Evolutionary conservation across 2,888 invertebrate species (phyloP).

Genomic region (Drosophila neutralis): DNA sequence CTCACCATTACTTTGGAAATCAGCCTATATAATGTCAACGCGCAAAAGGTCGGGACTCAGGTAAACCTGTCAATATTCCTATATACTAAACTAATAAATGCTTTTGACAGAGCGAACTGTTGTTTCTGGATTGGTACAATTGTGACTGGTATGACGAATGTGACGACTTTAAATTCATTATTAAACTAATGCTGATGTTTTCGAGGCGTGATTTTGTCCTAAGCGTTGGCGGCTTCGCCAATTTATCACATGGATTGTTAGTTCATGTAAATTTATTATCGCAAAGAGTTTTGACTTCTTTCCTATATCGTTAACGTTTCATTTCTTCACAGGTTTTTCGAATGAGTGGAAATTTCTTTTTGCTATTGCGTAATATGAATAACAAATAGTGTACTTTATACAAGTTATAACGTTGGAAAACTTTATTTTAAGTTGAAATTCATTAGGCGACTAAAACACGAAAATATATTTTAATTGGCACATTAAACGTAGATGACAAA

Average conservation of each 20-base stretch:
- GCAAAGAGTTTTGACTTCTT: background rate
- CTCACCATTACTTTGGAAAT: constrained; percentile 64
- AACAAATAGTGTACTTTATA: constrained; percentile 61
- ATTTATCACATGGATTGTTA: constrained; percentile 74
- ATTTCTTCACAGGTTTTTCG: constrained; percentile 64
- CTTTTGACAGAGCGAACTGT: constrained; percentile 65
- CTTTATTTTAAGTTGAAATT: constrained; percentile 69
- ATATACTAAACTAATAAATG: background rate
- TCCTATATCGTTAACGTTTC: no score
- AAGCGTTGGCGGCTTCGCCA: constrained; percentile 77
- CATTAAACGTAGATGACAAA: constrained; percentile 78
- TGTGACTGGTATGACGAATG: constrained; percentile 80
- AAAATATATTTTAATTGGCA: constrained; percentile 71
- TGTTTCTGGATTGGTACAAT: constrained; percentile 73
- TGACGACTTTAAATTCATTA: constrained; percentile 67
- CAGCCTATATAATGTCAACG: constrained; percentile 66
- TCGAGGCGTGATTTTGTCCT: constrained; percentile 60
- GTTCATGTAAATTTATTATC: constrained; percentile 55
- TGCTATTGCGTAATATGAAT: constrained; percentile 71
- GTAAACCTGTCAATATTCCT: constrained; percentile 13
- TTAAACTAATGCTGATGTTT: constrained; percentile 77
- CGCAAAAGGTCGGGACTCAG: constrained; percentile 65
- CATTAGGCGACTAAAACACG: constrained; percentile 68
- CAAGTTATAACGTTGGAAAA: constrained; percentile 79
- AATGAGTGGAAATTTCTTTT: constrained; percentile 77